These are phyloP conservation scores for Drosophila antonietae DNA, from an alignment of 2,888 invertebrate species.

Conservation along the genomic window DNA sequence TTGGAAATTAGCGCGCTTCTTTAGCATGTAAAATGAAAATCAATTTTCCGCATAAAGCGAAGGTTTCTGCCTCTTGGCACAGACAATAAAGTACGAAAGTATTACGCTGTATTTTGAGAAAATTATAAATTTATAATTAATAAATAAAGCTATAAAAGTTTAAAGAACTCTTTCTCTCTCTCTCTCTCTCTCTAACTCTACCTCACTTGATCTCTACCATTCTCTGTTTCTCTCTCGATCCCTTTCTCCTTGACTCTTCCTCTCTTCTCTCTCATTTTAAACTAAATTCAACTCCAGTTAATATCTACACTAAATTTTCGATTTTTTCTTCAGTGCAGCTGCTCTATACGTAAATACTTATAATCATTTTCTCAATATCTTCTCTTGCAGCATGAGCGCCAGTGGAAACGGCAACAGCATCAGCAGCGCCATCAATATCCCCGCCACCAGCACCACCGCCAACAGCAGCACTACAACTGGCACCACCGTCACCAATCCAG, in stretches of 20 bases:
- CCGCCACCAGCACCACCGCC: slow-evolving; percentile 15
- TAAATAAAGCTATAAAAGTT: not conserved
- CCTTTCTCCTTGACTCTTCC: too few species aligned
- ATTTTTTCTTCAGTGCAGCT: slow-evolving; percentile 2
- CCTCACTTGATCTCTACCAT: not conserved
- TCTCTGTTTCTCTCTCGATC: not conserved
- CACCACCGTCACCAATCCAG: slow-evolving; percentile 28
- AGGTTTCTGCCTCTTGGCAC: not conserved
- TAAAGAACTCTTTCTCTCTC: not conserved
- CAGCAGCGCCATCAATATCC: not conserved
- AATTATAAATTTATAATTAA: not conserved
- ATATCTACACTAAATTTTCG: not conserved
- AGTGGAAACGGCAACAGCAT: slow-evolving; percentile 44
- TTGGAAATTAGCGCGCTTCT: slow-evolving; percentile 76
- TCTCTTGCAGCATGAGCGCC: slow-evolving; percentile 57
- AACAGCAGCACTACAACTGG: not conserved
- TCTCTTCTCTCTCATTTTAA: too few species aligned
- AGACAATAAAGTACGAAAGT: not conserved
- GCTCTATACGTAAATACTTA: slow-evolving; percentile 1
- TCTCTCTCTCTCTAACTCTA: not conserved
- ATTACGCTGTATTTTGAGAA: not conserved
- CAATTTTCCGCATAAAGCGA: slow-evolving; percentile 48
- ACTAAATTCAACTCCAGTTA: not conserved
- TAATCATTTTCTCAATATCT: not conserved
- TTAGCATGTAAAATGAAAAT: slow-evolving; percentile 71